Evolutionary conservation across 1,140 invertebrate species (phyloP).

Genomic region (Scylla paramamosain): DNA sequence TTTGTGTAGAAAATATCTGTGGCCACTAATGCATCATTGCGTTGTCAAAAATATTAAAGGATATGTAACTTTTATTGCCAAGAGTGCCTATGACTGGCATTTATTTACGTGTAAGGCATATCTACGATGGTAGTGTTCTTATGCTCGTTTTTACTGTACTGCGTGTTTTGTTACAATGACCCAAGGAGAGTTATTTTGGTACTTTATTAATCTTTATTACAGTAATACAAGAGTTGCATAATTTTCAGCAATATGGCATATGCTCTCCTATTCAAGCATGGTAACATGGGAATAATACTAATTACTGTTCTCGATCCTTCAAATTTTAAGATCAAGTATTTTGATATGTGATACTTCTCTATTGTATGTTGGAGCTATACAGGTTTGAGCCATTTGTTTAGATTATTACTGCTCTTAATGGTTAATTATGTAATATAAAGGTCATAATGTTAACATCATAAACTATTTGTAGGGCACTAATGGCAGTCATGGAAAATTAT

Average conservation of each 20-base stretch:
- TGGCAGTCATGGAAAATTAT: background rate
- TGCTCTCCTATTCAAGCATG: background rate
- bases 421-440: too few species aligned
- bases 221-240: too few species aligned
- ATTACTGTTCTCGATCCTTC: background rate
- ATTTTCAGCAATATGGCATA: background rate
- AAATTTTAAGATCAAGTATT: constrained; percentile 1
- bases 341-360: background rate
- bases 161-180: background rate
- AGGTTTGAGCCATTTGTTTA: too few species aligned
- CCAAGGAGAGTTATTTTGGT: background rate
- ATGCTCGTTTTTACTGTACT: background rate
- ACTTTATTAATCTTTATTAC: background rate
- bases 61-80: background rate
- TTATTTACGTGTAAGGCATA: background rate
- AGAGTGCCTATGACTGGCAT: background rate
- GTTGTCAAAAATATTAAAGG: background rate
- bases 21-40: background rate
- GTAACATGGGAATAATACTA: background rate
- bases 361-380: too few species aligned
- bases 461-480: too few species aligned
- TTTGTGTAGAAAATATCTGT: background rate
- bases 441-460: too few species aligned
- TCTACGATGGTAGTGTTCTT: background rate
- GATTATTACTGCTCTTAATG: too few species aligned